A percentile compares a stretch with the other conserved stretches of the same genome.
These are phyloP conservation scores for Atethmia centrago DNA, from an alignment of 2,888 invertebrate species.

Conservation along the genomic window DNA sequence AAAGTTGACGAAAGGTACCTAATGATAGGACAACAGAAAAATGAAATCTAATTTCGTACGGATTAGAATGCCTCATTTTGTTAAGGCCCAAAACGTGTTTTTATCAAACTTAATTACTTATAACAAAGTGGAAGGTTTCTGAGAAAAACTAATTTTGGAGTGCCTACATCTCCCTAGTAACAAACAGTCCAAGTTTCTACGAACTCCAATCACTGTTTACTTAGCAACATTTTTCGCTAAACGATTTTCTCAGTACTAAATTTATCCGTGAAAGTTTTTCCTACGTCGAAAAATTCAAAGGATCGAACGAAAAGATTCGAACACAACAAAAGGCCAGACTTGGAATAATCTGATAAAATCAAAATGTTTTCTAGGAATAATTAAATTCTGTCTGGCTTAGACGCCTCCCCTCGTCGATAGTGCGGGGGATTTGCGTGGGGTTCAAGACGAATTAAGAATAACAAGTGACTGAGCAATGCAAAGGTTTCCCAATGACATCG, in stretches of 20 bases:
- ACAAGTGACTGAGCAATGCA: background rate
- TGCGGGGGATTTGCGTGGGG: conserved; percentile 2
- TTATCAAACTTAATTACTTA: background rate
- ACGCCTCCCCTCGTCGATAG: background rate
- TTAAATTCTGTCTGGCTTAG: conserved; percentile 20
- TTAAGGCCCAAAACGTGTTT: background rate
- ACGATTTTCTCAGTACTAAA: background rate
- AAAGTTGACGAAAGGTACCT: no score
- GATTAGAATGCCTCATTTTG: background rate
- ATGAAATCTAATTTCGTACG: background rate
- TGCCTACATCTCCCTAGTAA: background rate
- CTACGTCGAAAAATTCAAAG: background rate
- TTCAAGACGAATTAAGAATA: background rate
- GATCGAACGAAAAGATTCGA: conserved; percentile 22
- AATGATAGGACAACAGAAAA: no score
- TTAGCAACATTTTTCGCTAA: background rate
- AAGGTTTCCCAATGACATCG: background rate
- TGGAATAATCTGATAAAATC: conserved; percentile 21
- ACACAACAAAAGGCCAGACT: conserved; percentile 13
- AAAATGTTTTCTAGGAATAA: conserved; percentile 10
- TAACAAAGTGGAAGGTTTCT: background rate
- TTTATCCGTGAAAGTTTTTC: background rate
- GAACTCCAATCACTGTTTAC: background rate
- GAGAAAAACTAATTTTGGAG: background rate
- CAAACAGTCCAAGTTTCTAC: background rate